Base-by-base conservation (phyloP, 2,113 vertebrate genomes). In the Physeter macrocephalus region DNA sequence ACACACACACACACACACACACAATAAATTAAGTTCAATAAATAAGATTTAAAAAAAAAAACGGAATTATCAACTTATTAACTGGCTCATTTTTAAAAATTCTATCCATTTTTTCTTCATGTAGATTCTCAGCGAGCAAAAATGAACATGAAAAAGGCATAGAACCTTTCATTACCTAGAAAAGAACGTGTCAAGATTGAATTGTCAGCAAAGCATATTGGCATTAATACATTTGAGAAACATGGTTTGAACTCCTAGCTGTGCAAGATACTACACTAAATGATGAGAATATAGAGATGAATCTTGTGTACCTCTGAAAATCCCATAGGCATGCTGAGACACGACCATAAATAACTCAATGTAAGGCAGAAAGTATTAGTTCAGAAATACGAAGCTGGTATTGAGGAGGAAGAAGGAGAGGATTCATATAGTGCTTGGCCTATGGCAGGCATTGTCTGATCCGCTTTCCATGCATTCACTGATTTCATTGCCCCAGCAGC, bases 341-440 rank as follows among this genome's bases (percentile, higher is more conserved):
- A 10, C 0, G 17, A n/a, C 2, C 10, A 14, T 25, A 21, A 10
- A 8, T 27, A n/a, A 59, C 61, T 54, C 31, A 57, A 39, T 57
- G 15, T 49, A 31, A 39, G 20, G 36, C 39, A 46, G 66, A n/a
- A 69, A n/a, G 1, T 46, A 57, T 43, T 25, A 12, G 18, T 80
- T 14, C 13, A 61, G 29, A 15, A 43, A 12, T 11, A 23, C 7
- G 5, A 57, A 9, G 52, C 29, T 39, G 29, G 29, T n/a, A 4
- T 61, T 49, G 52, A 81, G 8, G 27, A 34, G 29, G 27, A 49
- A 17, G n/a, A 46, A 72, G 23, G 20, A 8, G 17, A 25, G 14
- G 23, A 6, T 59, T 43, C 52, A 4, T 17, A 15, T 27, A 4
- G 2, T 29, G 3, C 2, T 20, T 20, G 29, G 20, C 12, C 2